phyloP scores from a whole-genome alignment of 2,797 vertebrate genomes.

The Enoplosus armatus region DNA sequence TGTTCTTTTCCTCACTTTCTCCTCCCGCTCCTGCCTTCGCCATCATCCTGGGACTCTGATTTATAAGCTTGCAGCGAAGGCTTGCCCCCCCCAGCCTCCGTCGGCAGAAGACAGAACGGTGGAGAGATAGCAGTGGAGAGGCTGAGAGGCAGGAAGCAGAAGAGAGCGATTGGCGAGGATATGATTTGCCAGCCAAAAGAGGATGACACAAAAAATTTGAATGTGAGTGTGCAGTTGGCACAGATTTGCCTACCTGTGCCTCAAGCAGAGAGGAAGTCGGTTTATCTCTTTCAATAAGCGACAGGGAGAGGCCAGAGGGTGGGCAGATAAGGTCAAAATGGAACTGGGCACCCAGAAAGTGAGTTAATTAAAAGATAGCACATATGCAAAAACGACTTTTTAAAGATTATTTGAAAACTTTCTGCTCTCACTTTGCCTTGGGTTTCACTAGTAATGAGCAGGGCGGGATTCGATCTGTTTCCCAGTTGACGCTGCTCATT shows the following conservation, averaged over 20 bases:
- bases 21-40: slow-evolving; percentile 31
- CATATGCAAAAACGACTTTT: slow-evolving; percentile 22
- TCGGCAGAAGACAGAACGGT: slow-evolving; percentile 30
- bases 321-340: slow-evolving; percentile 53
- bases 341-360: slow-evolving; percentile 39
- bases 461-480: slow-evolving; percentile 23
- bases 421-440: slow-evolving; percentile 2
- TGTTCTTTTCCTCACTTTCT: slow-evolving; percentile 57
- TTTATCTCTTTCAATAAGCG: slow-evolving; percentile 31
- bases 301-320: slow-evolving; percentile 39
- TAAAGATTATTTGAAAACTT: slow-evolving; percentile 37
- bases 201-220: slow-evolving; percentile 64
- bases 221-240: slow-evolving; percentile 53
- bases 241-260: slow-evolving; percentile 58
- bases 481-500: slow-evolving; percentile 5
- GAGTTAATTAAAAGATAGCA: slow-evolving; percentile 63
- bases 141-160: slow-evolving; percentile 14
- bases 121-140: slow-evolving; percentile 19
- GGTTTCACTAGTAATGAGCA: slow-evolving; percentile 38
- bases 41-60: slow-evolving; percentile 60
- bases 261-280: slow-evolving; percentile 38
- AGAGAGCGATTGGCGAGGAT: slow-evolving; percentile 6
- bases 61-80: slow-evolving; percentile 62
- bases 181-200: slow-evolving; percentile 71
- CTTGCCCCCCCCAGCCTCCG: slow-evolving; percentile 7